Evolutionary conservation across 1,140 invertebrate genomes (phyloP).

Genomic region (Solenopsis invicta): DNA sequence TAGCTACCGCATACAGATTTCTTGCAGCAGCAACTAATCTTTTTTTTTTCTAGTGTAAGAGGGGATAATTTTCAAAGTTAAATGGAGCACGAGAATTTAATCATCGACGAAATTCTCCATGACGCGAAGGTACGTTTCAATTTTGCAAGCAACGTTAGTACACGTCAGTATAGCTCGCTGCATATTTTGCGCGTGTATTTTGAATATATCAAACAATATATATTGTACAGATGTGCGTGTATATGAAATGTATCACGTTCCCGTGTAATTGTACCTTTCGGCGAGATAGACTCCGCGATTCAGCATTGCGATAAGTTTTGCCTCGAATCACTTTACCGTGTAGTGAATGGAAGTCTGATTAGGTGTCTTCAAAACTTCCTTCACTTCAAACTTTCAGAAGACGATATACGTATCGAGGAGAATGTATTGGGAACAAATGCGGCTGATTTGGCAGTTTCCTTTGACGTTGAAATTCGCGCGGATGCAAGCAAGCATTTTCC

Average conservation of each 20-base stretch:
- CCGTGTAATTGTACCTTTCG: background rate
- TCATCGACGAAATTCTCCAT: background rate
- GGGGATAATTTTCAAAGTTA: background rate
- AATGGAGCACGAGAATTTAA: constrained; percentile 8
- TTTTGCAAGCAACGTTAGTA: background rate
- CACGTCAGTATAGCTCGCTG: background rate
- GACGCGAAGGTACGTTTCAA: background rate
- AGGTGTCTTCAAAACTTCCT: constrained; percentile 36
- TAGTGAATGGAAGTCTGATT: constrained; percentile 53
- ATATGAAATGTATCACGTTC: constrained; percentile 56
- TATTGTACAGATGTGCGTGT: background rate
- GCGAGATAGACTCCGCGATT: constrained; percentile 61
- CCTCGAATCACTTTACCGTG: constrained; percentile 22
- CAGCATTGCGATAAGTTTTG: constrained; percentile 29
- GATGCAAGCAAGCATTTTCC: background rate
- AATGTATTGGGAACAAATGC: constrained; percentile 31
- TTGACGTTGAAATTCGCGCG: background rate
- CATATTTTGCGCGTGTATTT: no score
- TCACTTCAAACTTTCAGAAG: constrained; percentile 30
- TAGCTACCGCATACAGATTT: no score
- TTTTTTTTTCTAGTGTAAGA: background rate
- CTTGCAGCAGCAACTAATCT: no score
- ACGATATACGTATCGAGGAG: constrained; percentile 22
- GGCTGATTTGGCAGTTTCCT: constrained; percentile 19
- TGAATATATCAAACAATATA: background rate